Conservation (phyloP, 2,113 vertebrate genomes). For the Cygnus atratus region DNA sequence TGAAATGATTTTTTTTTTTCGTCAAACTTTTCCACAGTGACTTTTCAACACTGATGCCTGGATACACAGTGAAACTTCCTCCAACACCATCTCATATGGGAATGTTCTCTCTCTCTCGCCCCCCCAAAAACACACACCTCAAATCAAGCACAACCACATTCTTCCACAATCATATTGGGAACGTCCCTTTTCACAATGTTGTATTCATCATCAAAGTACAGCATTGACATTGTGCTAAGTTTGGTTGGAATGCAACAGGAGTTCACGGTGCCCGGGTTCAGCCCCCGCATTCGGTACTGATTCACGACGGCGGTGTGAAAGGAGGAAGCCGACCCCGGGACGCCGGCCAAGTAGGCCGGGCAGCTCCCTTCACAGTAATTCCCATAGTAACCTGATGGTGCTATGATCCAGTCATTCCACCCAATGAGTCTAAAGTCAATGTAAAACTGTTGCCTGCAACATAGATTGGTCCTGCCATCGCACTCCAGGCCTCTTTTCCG, state of each 20-base stretch:
- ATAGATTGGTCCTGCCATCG: conserved; percentile 92
- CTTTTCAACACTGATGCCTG: conserved; percentile 65
- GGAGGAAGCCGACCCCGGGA: conserved; percentile 94
- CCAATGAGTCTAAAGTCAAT: conserved; percentile 98
- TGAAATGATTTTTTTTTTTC: conserved; percentile 60
- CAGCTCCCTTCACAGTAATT: conserved; percentile 99
- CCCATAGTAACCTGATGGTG: conserved; percentile 95
- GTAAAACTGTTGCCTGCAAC: conserved; percentile 99
- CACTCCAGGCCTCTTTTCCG: conserved; percentile 98
- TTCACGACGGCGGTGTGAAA: conserved; percentile 98
- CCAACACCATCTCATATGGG: conserved; percentile 65
- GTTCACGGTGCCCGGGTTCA: conserved; percentile 95
- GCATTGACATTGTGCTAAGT: conserved; percentile 99
- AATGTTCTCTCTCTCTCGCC: conserved; percentile 44
- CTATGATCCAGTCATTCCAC: conserved; percentile 99
- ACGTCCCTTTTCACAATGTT: conserved; percentile 99
- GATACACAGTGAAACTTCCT: conserved; percentile 69
- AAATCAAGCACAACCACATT: conserved; percentile 96
- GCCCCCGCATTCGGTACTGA: conserved; percentile 97
- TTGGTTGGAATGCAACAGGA: conserved; percentile 99
- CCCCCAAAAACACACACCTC: conserved; percentile 41
- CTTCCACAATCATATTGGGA: conserved; percentile 99
- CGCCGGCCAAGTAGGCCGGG: conserved; percentile 96
- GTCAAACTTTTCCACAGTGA: conserved; percentile 53
- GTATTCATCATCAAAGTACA: conserved; percentile 99